Conservation (phyloP, 1,140 invertebrate species). For the Onthophagus taurus region DNA sequence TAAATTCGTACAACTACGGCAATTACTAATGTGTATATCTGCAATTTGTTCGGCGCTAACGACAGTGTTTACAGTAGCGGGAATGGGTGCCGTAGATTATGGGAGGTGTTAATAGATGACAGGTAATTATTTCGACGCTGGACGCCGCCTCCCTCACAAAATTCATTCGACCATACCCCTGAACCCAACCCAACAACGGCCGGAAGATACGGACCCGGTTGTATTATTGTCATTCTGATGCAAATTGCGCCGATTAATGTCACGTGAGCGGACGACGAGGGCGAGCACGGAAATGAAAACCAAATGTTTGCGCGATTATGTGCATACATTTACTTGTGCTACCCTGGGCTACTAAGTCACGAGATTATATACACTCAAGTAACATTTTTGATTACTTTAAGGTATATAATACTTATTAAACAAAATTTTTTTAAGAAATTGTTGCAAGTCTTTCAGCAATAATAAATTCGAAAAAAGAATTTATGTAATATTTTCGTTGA, state of each 20-base stretch:
- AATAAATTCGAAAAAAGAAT: too few relatives aligned
- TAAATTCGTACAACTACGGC: conserved; percentile 13
- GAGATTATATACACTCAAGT: too few relatives aligned
- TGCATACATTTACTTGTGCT: conserved; percentile 10
- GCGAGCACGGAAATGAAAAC: conserved; percentile 9
- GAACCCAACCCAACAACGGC: too few relatives aligned
- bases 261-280: too few relatives aligned
- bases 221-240: conserved; percentile 14
- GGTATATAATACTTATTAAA: too few relatives aligned
- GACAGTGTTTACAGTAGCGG: conserved; percentile 9
- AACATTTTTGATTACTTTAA: too few relatives aligned
- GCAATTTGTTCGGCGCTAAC: conserved; percentile 13
- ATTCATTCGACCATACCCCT: conserved; percentile 6
- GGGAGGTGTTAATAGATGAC: conserved; percentile 13
- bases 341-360: too few relatives aligned
- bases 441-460: too few relatives aligned
- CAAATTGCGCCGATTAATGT: conserved; percentile 10
- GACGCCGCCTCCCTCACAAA: too few relatives aligned
- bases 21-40: conserved; percentile 15
- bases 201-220: conserved; percentile 10
- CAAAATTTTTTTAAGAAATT: too few relatives aligned
- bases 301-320: conserved; percentile 10
- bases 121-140: conserved; percentile 14
- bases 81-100: conserved; percentile 10
- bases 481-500: too few relatives aligned